Percentiles rank a stretch among this genome's conserved stretches.
These are phyloP conservation scores for Burhinus bistriatus DNA, from an alignment of 2,113 vertebrate species.

Conservation along the genomic window DNA sequence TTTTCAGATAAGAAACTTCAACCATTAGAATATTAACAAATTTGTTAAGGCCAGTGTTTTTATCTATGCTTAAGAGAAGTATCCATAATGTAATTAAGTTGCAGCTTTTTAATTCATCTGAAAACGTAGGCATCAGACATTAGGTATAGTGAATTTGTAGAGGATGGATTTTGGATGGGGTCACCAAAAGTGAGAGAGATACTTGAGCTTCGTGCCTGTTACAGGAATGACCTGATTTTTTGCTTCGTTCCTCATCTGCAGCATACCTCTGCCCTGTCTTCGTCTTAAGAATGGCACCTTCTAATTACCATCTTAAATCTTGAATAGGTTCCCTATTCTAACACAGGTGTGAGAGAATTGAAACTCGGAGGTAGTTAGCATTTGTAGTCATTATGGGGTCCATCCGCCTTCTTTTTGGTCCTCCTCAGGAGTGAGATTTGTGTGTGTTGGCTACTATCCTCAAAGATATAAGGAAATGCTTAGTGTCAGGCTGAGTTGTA, in stretches of 20 bases:
- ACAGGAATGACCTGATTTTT: not conserved
- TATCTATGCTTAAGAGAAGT: not conserved
- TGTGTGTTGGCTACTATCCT: not conserved
- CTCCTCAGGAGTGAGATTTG: not conserved
- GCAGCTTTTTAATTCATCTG: not conserved
- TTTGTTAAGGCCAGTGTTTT: not conserved
- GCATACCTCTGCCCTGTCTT: not conserved
- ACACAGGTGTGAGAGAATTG: not conserved
- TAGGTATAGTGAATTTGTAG: not conserved
- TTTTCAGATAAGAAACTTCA: not conserved
- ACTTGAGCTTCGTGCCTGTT: not conserved
- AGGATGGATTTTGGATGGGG: not conserved
- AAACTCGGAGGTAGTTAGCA: not conserved
- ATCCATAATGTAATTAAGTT: not conserved
- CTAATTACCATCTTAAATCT: not conserved
- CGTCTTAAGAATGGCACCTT: not conserved
- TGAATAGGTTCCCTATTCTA: not conserved
- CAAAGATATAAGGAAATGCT: not conserved
- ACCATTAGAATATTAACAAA: not conserved
- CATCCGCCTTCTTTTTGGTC: not conserved
- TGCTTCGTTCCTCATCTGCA: not conserved
- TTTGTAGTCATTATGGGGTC: not conserved
- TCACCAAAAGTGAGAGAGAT: not conserved
- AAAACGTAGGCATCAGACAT: not conserved
- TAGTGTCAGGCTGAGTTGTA: not conserved